These are phyloP conservation scores for Lasiommata megera DNA, from an alignment of 2,888 invertebrate species.

Conservation along the genomic window DNA sequence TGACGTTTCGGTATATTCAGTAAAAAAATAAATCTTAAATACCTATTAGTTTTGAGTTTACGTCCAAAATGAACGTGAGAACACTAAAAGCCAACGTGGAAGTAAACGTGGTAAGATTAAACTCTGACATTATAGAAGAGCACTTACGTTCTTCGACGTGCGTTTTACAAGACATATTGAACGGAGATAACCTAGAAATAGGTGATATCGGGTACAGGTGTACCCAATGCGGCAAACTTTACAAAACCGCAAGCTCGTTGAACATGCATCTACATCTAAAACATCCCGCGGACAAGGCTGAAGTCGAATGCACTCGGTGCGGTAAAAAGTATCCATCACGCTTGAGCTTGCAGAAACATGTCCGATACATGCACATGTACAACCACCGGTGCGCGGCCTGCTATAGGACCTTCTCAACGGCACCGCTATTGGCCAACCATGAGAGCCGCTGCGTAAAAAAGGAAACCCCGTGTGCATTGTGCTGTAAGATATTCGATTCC, in stretches of 20 bases:
- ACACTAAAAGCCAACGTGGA: conserved; percentile 36
- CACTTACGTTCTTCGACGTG: conserved; percentile 50
- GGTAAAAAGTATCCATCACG: conserved; percentile 57
- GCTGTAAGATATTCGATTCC: conserved; percentile 52
- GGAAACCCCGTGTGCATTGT: conserved; percentile 46
- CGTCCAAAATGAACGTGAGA: conserved; percentile 17
- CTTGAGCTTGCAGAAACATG: conserved; percentile 58
- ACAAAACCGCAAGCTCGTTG: conserved; percentile 53
- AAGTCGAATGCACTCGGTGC: conserved; percentile 49
- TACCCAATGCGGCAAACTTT: conserved; percentile 61
- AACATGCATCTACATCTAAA: conserved; percentile 52
- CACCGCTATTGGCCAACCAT: conserved; percentile 42
- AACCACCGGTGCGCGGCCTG: conserved; percentile 52
- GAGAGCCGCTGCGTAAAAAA: conserved; percentile 42
- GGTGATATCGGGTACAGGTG: conserved; percentile 55
- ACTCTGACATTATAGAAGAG: conserved; percentile 47
- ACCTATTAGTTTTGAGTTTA: not conserved
- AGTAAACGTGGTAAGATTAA: conserved; percentile 46
- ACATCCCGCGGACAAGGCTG: conserved; percentile 48
- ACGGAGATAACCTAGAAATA: conserved; percentile 26
- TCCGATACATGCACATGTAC: conserved; percentile 56
- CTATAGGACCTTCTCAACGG: conserved; percentile 49
- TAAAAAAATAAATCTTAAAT: not conserved
- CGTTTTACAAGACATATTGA: conserved; percentile 50
- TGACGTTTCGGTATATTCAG: conserved; percentile 14